These are phyloP conservation scores for Agrochola lota DNA, from an alignment of 2,888 invertebrate genomes.

Conservation along the genomic window DNA sequence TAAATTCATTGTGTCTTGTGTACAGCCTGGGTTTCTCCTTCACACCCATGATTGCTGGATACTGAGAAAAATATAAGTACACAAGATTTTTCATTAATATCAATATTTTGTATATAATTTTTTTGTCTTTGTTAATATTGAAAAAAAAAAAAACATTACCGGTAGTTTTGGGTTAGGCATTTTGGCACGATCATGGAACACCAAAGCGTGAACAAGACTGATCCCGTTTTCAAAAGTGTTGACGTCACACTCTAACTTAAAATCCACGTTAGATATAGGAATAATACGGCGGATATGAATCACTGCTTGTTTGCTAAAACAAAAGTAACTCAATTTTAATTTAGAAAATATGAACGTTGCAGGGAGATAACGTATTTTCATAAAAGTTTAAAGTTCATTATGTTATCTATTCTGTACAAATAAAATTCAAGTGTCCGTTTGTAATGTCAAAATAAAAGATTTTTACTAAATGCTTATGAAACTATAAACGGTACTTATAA, in stretches of 20 bases:
- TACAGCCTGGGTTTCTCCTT: conserved; percentile 80
- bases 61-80: conserved; percentile 73
- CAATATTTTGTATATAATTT: not conserved
- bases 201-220: conserved; percentile 83
- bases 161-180: conserved; percentile 75
- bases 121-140: not conserved
- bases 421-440: no score
- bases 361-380: not conserved
- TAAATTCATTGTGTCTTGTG: conserved; percentile 78
- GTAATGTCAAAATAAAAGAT: no score
- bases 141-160: conserved; percentile 65
- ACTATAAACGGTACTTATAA: no score
- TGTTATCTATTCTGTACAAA: no score
- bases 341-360: no score
- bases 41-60: conserved; percentile 72
- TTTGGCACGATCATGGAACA: conserved; percentile 84
- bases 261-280: conserved; percentile 67
- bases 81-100: no score
- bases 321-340: conserved; percentile 11
- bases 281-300: conserved; percentile 78
- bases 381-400: not conserved
- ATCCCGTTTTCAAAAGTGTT: conserved; percentile 83
- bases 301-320: conserved; percentile 84
- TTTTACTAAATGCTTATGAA: no score
- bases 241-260: conserved; percentile 81